These are phyloP conservation scores for Petrophora chlorosata DNA, from an alignment of 2,888 invertebrate species.

Conservation along the genomic window DNA sequence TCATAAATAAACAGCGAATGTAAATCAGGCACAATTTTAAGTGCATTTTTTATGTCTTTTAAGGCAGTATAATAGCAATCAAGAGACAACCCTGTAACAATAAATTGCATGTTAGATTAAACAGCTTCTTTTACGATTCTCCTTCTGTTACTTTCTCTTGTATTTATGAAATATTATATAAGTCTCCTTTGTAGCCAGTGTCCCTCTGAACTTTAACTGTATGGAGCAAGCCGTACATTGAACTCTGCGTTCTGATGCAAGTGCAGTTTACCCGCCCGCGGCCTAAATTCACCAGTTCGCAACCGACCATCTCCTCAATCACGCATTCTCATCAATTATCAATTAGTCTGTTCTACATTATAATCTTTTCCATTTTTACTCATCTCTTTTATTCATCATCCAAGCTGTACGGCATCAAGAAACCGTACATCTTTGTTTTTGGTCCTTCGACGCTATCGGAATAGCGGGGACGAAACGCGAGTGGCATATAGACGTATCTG, in stretches of 20 bases:
- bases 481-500: too few relatives aligned
- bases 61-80: slow-evolving; percentile 93
- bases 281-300: background rate
- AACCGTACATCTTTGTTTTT: too few relatives aligned
- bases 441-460: too few relatives aligned
- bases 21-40: slow-evolving; percentile 87
- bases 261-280: background rate
- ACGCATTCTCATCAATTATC: background rate
- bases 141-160: background rate
- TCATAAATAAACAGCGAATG: slow-evolving; percentile 95
- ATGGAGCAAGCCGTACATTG: background rate
- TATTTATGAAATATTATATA: background rate
- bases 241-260: background rate
- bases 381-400: too few relatives aligned
- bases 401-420: too few relatives aligned
- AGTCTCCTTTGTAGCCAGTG: too few relatives aligned
- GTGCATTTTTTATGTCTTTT: slow-evolving; percentile 88
- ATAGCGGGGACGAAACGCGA: too few relatives aligned
- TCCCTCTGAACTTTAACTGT: too few relatives aligned
- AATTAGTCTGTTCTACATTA: too few relatives aligned
- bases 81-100: slow-evolving; percentile 88
- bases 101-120: slow-evolving; percentile 30
- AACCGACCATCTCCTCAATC: background rate
- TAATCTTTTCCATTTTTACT: too few relatives aligned
- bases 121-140: background rate